Evolutionary conservation across 2,113 vertebrate genomes (phyloP).

Genomic region (Pteruthius melanotis): DNA sequence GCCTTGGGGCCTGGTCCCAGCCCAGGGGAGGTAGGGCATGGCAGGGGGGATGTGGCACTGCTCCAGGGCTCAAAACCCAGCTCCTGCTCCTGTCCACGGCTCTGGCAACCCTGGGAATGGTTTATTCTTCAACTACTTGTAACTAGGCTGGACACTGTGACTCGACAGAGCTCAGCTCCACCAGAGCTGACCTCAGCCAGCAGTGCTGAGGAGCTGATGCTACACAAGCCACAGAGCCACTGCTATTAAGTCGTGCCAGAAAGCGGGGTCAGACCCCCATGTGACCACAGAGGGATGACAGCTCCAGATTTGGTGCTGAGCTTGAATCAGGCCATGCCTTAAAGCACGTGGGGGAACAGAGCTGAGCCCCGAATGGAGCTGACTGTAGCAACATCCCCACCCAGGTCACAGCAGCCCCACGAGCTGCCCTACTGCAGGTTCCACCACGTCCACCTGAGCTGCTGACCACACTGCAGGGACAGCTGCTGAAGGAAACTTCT

Average conservation of each 20-base stretch:
- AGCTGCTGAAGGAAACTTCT: background rate
- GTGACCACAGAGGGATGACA: background rate
- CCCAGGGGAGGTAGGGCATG: fast-evolving
- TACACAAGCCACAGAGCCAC: background rate
- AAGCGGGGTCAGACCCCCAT: fast-evolving
- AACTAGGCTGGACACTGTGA: background rate
- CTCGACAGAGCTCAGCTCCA: background rate
- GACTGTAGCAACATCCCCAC: background rate
- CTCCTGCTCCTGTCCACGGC: background rate
- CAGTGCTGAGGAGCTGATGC: background rate
- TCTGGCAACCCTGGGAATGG: background rate
- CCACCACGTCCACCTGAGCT: fast-evolving
- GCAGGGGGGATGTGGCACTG: background rate
- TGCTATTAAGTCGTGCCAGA: fast-evolving
- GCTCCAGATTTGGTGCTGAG: background rate
- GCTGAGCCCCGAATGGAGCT: fast-evolving
- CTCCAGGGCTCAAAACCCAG: background rate
- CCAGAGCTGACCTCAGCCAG: background rate
- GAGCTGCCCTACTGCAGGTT: fast-evolving
- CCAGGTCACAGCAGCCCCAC: background rate
- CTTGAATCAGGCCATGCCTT: background rate
- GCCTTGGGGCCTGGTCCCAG: background rate
- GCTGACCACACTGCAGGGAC: background rate
- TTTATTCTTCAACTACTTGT: background rate
- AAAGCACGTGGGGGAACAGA: fast-evolving